Evolutionary conservation across 2,888 invertebrate species (phyloP).

Genomic region (Cosmia trapezina): DNA sequence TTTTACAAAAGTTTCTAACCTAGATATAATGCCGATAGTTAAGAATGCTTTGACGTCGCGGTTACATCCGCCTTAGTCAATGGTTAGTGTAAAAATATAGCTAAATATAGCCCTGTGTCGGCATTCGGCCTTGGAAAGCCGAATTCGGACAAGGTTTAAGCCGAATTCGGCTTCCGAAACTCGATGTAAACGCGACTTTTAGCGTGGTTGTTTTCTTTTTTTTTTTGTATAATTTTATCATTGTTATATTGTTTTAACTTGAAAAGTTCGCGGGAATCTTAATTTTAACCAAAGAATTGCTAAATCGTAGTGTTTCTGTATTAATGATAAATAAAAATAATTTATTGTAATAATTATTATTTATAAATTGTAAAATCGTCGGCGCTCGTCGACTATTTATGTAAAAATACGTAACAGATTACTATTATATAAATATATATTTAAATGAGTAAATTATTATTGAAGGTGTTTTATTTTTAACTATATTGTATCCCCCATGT

Average conservation of each 20-base stretch:
- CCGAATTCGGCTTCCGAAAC: conserved; percentile 45
- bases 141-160: conserved; percentile 39
- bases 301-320: conserved; percentile 76
- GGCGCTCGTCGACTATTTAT: conserved; percentile 65
- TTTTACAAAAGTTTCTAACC: conserved; percentile 61
- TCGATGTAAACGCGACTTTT: conserved; percentile 66
- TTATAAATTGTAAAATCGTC: conserved; percentile 66
- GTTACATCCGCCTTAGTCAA: conserved; percentile 57
- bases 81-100: conserved; percentile 61
- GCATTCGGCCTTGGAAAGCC: conserved; percentile 46
- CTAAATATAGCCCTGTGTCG: conserved; percentile 44
- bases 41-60: conserved; percentile 61
- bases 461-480: conserved; percentile 58
- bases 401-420: conserved; percentile 85
- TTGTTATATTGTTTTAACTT: conserved; percentile 80
- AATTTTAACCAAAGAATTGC: conserved; percentile 84
- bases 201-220: conserved; percentile 75
- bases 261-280: conserved; percentile 75
- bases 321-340: conserved; percentile 73
- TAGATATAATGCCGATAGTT: conserved; percentile 61
- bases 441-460: conserved; percentile 84
- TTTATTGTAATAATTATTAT: conserved; percentile 74
- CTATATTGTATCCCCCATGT: background rate
- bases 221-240: conserved; percentile 73
- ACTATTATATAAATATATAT: conserved; percentile 87